phyloP scores from a whole-genome alignment of 2,888 invertebrate species.

The Drosophila falleni region DNA sequence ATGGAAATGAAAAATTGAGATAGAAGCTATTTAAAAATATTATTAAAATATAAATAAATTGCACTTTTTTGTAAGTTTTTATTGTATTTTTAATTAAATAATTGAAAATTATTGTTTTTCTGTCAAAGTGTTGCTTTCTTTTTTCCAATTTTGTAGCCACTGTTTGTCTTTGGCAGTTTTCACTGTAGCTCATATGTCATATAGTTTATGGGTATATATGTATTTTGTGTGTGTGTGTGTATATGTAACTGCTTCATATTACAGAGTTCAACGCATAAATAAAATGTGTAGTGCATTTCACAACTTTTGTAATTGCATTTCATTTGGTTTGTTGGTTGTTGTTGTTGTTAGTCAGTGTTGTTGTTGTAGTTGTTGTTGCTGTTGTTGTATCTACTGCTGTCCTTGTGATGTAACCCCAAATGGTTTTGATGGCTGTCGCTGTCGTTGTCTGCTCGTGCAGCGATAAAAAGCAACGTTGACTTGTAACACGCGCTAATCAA shows the following conservation, averaged over 20 bases:
- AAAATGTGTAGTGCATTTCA: conserved; percentile 54
- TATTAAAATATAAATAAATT: background rate
- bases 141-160: background rate
- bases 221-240: too few species aligned
- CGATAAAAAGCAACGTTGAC: conserved; percentile 51
- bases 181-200: conserved; percentile 17
- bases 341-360: conserved; percentile 6
- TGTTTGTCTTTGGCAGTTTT: background rate
- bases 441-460: conserved; percentile 59
- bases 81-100: background rate
- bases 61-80: background rate
- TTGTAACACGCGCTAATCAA: conserved; percentile 78
- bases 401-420: conserved; percentile 66
- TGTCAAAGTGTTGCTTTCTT: background rate
- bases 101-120: background rate
- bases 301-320: conserved; percentile 50
- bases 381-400: conserved; percentile 27
- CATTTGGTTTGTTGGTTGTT: conserved; percentile 11
- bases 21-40: background rate
- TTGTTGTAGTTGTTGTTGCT: conserved; percentile 15
- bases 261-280: conserved; percentile 40
- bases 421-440: conserved; percentile 51
- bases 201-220: background rate
- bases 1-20: background rate
- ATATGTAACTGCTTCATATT: conserved; percentile 7